Conservation (phyloP, 1,140 invertebrate genomes). For the Idris sp. region DNA sequence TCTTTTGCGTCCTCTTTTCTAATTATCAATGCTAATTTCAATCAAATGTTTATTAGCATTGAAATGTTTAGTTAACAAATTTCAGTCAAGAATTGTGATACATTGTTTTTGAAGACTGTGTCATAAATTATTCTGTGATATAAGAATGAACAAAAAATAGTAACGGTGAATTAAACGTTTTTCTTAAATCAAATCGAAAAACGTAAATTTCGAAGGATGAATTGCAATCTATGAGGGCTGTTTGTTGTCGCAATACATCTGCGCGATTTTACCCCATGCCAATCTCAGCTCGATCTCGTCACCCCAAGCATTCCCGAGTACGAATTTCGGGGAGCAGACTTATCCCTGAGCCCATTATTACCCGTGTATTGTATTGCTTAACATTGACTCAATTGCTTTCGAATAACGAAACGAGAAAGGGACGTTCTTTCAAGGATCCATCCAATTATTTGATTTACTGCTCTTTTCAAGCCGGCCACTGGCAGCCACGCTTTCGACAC, state of each 20-base stretch:
- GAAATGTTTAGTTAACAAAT: slow-evolving; percentile 9
- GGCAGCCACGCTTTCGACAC: slow-evolving; percentile 42
- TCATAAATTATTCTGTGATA: no score
- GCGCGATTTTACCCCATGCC: slow-evolving; percentile 69
- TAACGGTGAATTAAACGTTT: slow-evolving; percentile 46
- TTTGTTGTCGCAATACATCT: slow-evolving; percentile 78
- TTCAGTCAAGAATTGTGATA: no score
- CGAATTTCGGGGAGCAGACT: slow-evolving; percentile 70
- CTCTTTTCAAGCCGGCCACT: slow-evolving; percentile 66
- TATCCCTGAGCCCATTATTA: slow-evolving; percentile 78
- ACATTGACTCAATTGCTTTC: slow-evolving; percentile 79
- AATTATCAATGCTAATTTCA: slow-evolving; percentile 45
- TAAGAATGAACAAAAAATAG: no score
- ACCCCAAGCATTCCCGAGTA: slow-evolving; percentile 65
- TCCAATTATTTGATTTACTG: slow-evolving; percentile 77
- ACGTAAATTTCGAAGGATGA: slow-evolving; percentile 65
- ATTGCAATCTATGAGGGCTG: slow-evolving; percentile 72
- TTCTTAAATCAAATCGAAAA: slow-evolving; percentile 67
- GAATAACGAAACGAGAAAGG: slow-evolving; percentile 72
- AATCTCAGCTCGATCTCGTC: slow-evolving; percentile 36
- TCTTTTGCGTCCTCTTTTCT: slow-evolving; percentile 38
- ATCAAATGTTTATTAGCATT: slow-evolving; percentile 27
- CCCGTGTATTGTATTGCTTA: slow-evolving; percentile 78
- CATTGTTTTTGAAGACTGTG: no score
- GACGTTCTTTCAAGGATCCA: slow-evolving; percentile 68